Percentiles rank a stretch among this genome's conserved stretches.
Conservation (phyloP, 2,888 invertebrate species). For the Mystacides longicornis region DNA sequence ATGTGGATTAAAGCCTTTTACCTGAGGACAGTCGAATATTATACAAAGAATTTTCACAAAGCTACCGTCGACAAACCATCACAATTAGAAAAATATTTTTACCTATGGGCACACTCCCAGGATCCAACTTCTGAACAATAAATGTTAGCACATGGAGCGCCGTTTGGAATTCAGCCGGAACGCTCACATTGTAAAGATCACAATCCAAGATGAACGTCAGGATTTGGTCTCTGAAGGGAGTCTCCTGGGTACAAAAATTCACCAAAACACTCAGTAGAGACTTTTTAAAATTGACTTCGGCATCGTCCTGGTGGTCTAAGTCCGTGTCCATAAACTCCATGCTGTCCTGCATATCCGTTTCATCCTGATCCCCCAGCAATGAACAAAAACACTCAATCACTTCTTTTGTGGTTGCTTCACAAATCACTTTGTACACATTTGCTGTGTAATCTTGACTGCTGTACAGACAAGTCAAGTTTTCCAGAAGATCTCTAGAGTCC, state of each 20-base stretch:
- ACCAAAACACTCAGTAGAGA: slow-evolving; percentile 36
- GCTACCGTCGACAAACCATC: too few species aligned
- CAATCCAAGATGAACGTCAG: slow-evolving; percentile 37
- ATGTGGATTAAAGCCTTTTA: too few species aligned
- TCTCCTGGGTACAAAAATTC: slow-evolving; percentile 36
- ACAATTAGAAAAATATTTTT: slow-evolving; percentile 21
- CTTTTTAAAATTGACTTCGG: slow-evolving; percentile 31
- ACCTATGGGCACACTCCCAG: slow-evolving; percentile 36
- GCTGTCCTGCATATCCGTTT: slow-evolving; percentile 8
- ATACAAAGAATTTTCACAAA: too few species aligned
- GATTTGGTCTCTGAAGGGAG: slow-evolving; percentile 36
- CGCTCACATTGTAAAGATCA: slow-evolving; percentile 35
- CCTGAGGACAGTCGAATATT: too few species aligned
- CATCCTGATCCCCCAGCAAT: slow-evolving; percentile 8
- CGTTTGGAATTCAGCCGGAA: slow-evolving; percentile 34
- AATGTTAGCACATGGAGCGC: slow-evolving; percentile 34
- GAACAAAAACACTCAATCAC: slow-evolving; percentile 14
- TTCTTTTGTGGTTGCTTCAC: slow-evolving; percentile 16
- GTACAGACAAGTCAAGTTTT: slow-evolving; percentile 12
- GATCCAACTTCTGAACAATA: slow-evolving; percentile 30
- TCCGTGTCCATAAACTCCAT: slow-evolving; percentile 16
- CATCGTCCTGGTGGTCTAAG: background rate
- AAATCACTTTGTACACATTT: slow-evolving; percentile 8
- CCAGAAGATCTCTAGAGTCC: slow-evolving; percentile 10
- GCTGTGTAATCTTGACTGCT: slow-evolving; percentile 10